phyloP scores from a whole-genome alignment of 2,113 vertebrate species.

The Corvus moneduloides region DNA sequence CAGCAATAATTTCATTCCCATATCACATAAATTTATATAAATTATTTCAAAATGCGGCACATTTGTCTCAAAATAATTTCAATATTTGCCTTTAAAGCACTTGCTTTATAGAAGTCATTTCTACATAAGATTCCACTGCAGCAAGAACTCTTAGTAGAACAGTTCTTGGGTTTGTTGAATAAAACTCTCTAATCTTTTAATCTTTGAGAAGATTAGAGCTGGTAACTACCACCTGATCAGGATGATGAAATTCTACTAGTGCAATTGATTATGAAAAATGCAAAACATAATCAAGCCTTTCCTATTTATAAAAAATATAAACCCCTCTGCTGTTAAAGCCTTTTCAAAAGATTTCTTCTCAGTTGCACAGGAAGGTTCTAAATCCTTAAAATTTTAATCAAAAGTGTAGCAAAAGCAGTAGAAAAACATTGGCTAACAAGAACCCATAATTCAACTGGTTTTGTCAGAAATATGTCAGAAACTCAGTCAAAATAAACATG shows the following conservation, averaged over 20 bases:
- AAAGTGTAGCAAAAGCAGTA: neutral
- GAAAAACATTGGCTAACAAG: neutral
- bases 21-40: neutral
- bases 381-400: neutral
- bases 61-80: neutral
- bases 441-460: neutral
- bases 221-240: slow-evolving; percentile 44
- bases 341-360: neutral
- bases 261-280: neutral
- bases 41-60: neutral
- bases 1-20: neutral
- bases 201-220: slow-evolving; percentile 49
- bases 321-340: neutral
- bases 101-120: neutral
- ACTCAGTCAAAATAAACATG: neutral
- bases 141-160: neutral
- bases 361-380: neutral
- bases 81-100: neutral
- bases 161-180: neutral
- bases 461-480: neutral
- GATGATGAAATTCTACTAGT: slow-evolving; percentile 30
- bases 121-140: neutral
- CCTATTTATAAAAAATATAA: neutral
- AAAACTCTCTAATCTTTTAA: slow-evolving; percentile 51
- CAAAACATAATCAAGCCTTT: neutral